Percentiles rank a stretch among this genome's conserved stretches.
Conservation (phyloP, 2,113 vertebrate genomes). For the Sminthopsis crassicaudata region DNA sequence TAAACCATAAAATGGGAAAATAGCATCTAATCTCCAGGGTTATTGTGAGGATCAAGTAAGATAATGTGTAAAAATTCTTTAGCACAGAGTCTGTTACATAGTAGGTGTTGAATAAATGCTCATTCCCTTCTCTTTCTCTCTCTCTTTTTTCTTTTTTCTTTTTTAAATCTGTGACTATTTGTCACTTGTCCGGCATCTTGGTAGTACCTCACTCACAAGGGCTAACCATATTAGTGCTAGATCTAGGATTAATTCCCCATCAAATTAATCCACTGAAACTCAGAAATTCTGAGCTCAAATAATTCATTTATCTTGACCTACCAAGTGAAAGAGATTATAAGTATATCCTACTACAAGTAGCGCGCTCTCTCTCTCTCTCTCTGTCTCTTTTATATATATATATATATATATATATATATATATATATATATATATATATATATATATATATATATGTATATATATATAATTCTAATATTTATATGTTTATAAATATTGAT, state of each 20-base stretch:
- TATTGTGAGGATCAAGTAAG: not conserved
- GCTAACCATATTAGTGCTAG: not conserved
- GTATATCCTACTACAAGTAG: not conserved
- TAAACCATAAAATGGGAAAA: not conserved
- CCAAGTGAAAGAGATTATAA: not conserved
- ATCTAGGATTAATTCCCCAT: not conserved
- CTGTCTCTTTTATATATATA: too few relatives aligned
- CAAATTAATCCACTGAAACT: not conserved
- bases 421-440: too few relatives aligned
- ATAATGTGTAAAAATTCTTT: not conserved
- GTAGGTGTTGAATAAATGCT: not conserved
- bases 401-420: too few relatives aligned
- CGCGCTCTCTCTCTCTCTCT: too few relatives aligned
- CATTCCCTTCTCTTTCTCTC: not conserved
- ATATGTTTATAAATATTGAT: not conserved
- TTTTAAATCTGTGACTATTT: not conserved
- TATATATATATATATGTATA: not conserved
- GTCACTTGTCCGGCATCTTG: not conserved
- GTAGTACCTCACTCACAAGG: not conserved
- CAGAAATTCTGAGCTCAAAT: not conserved
- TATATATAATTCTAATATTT: not conserved
- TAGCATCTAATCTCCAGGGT: not conserved
- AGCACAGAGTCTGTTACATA: not conserved
- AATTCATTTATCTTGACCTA: not conserved
- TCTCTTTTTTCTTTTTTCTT: not conserved